Evolutionary conservation across 2,888 invertebrate species (phyloP), one percentile per base, ranked within the genome.

Genomic region (Zeuzera pyrina): DNA sequence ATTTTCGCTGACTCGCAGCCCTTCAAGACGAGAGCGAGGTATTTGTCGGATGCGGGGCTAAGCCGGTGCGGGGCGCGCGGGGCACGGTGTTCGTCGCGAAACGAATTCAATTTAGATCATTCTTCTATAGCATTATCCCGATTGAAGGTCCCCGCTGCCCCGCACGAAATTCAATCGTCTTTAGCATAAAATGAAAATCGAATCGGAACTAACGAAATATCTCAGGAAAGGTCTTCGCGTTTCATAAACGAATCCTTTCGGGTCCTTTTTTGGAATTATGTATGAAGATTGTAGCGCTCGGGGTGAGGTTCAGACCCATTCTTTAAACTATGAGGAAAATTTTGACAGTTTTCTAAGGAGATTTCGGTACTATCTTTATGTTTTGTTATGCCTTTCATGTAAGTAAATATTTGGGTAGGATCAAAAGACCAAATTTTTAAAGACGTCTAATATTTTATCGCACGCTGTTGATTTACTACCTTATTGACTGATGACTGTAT

Each of bases 161-260:
- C 49, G 45, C 50, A 32, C 57, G 49, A 60, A 71, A 79, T 73
- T 69, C 74, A 70, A 77, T 73, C 74, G 68, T 64, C 70, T 76
- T 74, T 79, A 77, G 77, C 79, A 81, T 79, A 74, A 77, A 77
- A 76, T 69, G 70, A 76, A 76, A 74, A 77, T 76, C 63, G 64
- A 66, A 73, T 73, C 60, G 55, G 57, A 71, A 73, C 70, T 73
- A 76, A 73, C 71, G 70, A 67, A 77, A 76, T 74, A 69, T 66
- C 30, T 36, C 46, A 46, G 43, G 46, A 56, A 57, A 57, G 59
- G 55, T 53, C 43, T 59, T 51, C 35, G 43, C 48, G 16, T 36
- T 52, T 49, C 49, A 56, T 52, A 49, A 52, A 55, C 51, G 55
- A 41, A 45, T 43, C 51, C 56, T 50, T 59, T 61, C 54, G 55